These are phyloP conservation scores for Opisthocomus hoazin DNA, from an alignment of 2,113 vertebrate genomes.

Conservation along the genomic window DNA sequence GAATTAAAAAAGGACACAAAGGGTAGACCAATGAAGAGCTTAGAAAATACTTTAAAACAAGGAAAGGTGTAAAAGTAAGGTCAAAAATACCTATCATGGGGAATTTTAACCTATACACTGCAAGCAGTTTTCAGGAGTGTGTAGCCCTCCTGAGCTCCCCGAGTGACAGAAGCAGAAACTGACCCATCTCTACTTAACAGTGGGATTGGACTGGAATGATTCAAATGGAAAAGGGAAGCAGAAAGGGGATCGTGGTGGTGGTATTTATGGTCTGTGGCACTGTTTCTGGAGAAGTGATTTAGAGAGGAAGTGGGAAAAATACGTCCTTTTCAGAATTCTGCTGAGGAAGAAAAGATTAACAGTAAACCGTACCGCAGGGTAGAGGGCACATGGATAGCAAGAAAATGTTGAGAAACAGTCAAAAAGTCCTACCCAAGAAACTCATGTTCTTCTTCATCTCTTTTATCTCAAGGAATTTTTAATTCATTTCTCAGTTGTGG, in stretches of 20 bases:
- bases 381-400: neutral
- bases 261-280: neutral
- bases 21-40: rapidly evolving
- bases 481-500: neutral
- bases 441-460: neutral
- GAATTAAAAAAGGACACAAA: neutral
- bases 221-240: neutral
- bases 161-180: neutral
- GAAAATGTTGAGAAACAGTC: neutral
- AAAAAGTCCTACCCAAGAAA: neutral
- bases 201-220: neutral
- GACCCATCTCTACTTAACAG: neutral
- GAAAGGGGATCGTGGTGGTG: neutral
- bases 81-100: neutral
- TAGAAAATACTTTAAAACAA: neutral
- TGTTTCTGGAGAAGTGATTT: neutral
- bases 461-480: neutral
- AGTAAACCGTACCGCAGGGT: neutral
- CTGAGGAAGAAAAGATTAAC: neutral
- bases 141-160: neutral
- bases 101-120: neutral
- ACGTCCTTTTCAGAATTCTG: neutral
- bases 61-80: neutral
- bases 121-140: neutral
- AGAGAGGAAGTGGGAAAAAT: neutral